These are phyloP conservation scores for Iguana delicatissima DNA, from an alignment of 2,797 vertebrate species.

Conservation along the genomic window DNA sequence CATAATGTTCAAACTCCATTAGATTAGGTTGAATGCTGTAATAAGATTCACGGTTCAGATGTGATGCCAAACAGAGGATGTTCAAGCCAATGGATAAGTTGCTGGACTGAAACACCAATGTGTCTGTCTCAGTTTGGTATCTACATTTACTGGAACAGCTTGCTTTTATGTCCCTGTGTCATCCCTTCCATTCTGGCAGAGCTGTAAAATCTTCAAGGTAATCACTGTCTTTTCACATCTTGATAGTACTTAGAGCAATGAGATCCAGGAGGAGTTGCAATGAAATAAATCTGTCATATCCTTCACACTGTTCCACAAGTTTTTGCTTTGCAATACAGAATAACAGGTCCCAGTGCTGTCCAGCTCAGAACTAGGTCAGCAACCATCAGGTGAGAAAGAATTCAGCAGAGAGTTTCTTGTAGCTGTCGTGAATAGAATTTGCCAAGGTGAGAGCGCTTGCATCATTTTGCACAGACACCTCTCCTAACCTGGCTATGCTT, in stretches of 20 bases:
- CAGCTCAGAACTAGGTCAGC: conserved; percentile 5
- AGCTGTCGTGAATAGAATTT: conserved; percentile 15
- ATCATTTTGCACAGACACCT: conserved; percentile 1
- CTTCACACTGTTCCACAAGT: conserved; percentile 23
- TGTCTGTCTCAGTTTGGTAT: not conserved
- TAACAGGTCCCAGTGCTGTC: conserved; percentile 5
- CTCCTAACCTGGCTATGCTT: not conserved
- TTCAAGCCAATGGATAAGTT: not conserved
- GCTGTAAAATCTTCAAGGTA: not conserved
- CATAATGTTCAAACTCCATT: not conserved
- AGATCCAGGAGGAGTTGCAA: not conserved
- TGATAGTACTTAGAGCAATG: conserved; percentile 4
- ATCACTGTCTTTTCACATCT: not conserved
- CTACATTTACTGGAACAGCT: not conserved
- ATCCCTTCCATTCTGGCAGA: not conserved
- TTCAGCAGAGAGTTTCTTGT: conserved; percentile 8
- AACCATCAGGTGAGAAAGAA: conserved; percentile 24
- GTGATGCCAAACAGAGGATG: not conserved
- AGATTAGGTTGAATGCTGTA: not conserved
- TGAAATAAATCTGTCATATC: conserved; percentile 28
- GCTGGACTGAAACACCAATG: not conserved
- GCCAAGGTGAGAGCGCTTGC: conserved; percentile 13
- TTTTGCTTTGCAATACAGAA: conserved; percentile 16
- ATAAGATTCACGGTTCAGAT: not conserved
- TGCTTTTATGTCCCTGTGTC: not conserved